A percentile compares a stretch with the other conserved stretches of the same genome.
Evolutionary conservation across 2,888 invertebrate species (phyloP).

Genomic region (Melolontha melolontha): DNA sequence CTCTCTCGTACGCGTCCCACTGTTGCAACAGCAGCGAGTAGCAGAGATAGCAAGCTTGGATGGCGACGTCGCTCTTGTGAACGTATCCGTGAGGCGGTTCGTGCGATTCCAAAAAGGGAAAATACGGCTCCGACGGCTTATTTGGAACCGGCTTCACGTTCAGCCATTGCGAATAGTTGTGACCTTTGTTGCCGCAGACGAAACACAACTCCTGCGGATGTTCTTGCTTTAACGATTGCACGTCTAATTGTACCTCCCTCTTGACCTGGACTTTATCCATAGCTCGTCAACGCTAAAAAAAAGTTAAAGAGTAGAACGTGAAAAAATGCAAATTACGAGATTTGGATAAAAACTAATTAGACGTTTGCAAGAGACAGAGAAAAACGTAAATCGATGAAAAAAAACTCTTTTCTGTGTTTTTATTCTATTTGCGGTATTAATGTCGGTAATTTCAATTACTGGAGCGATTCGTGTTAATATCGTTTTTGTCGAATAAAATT

Average conservation of each 20-base stretch:
- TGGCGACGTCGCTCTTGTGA: conserved; percentile 63
- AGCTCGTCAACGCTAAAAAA: conserved; percentile 58
- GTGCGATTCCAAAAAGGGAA: conserved; percentile 92
- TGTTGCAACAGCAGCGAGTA: conserved; percentile 88
- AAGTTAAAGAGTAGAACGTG: conserved; percentile 3
- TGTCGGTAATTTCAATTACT: no score
- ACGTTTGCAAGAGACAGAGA: no score
- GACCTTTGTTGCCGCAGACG: conserved; percentile 80
- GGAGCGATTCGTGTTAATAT: no score
- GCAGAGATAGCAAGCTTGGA: conserved; percentile 87
- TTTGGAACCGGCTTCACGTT: conserved; percentile 77
- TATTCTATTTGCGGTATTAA: no score
- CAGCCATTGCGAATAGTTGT: conserved; percentile 72
- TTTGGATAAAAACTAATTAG: no score
- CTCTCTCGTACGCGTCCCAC: conserved; percentile 91
- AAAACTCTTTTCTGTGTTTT: no score
- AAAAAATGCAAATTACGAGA: not conserved
- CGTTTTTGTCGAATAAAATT: no score
- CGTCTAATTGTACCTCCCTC: conserved; percentile 64
- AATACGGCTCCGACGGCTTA: conserved; percentile 83
- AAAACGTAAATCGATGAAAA: no score
- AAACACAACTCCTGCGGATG: conserved; percentile 68
- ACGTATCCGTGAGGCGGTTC: conserved; percentile 85
- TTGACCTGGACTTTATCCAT: conserved; percentile 69
- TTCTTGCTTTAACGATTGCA: conserved; percentile 47